phyloP scores from a whole-genome alignment of 2,113 vertebrate genomes.

The Irena cyanogastra region DNA sequence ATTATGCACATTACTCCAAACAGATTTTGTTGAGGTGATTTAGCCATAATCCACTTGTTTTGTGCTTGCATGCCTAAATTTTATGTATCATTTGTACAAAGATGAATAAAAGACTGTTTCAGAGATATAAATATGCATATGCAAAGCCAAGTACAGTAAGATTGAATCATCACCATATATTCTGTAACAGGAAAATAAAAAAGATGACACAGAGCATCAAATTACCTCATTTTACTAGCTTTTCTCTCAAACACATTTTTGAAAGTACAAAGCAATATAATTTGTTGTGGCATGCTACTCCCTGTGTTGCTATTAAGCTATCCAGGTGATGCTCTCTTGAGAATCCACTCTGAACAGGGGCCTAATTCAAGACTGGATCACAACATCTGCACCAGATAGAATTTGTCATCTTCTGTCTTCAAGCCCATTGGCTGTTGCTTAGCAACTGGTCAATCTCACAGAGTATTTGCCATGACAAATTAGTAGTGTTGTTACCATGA shows the following conservation, averaged over 20 bases:
- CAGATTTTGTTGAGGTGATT: background rate
- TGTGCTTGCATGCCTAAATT: conserved; percentile 12
- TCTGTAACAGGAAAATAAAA: conserved; percentile 52
- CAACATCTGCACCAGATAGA: conserved; percentile 81
- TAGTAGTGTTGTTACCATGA: conserved; percentile 91
- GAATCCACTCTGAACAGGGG: conserved; percentile 65
- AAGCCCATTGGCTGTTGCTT: conserved; percentile 87
- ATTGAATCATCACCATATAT: conserved; percentile 58
- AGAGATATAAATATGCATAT: conserved; percentile 53
- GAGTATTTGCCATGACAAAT: conserved; percentile 92
- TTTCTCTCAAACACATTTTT: conserved; percentile 41
- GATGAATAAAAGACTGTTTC: conserved; percentile 28
- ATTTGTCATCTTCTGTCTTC: conserved; percentile 81
- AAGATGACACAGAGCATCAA: conserved; percentile 55
- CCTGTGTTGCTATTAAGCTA: conserved; percentile 37
- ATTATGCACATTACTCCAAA: background rate
- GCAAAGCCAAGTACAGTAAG: conserved; percentile 43
- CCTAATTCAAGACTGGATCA: conserved; percentile 73
- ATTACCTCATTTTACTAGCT: conserved; percentile 60
- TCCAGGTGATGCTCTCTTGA: conserved; percentile 46
- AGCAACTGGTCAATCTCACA: conserved; percentile 87
- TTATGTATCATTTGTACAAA: background rate
- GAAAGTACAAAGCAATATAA: conserved; percentile 58
- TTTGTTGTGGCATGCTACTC: conserved; percentile 56
- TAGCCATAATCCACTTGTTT: background rate